Base-by-base conservation (phyloP, 2,888 invertebrate species). In the Branchellion lobata region DNA sequence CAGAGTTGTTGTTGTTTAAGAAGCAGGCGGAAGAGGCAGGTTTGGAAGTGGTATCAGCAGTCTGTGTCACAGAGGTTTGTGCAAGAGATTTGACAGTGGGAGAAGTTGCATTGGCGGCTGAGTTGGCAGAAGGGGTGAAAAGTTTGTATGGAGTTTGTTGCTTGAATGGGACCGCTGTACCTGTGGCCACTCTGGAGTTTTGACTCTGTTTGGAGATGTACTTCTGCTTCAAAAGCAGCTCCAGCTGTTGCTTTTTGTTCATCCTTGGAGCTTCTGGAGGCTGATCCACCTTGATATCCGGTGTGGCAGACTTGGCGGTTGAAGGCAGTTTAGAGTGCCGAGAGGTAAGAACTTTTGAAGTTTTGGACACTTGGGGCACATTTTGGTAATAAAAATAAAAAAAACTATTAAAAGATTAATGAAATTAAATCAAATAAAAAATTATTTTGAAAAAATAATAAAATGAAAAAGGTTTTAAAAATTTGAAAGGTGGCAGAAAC, bases 181-280 rank as follows among this genome's bases (percentile, higher is more conserved):
- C 47, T n/a, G n/a, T n/a, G n/a, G n/a, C n/a, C 5, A 14, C 40
- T 40, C 40, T 40, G 8, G 40, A 40, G 14, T 8, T 5, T 40
- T 40, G 8, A 40, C 21, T 57, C 21, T 57, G 61, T n/a, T 57
- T 57, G n/a, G 61, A 18, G 24, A 57, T 18, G 24, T 57, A 57
- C 24, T 57, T 57, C n/a, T 57, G 61, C 21, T 57, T 57, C 61
- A 57, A n/a, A 18, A 57, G 61, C 24, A 57, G 24, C 21, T 57
- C 61, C 21, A 57, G 24, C 24, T 57, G 61, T 57, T 57, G 61
- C 21, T 57, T 57, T 57, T 57, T 57, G 61, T 57, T 57, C 61
- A 57, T 57, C 24, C n/a, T 57, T 5, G 21, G 61, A 24, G 21
- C n/a, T 57, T 57, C 14, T 57, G 61, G 3, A 3, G n/a, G 3